Evolutionary conservation across 2,113 vertebrate species (phyloP).

Genomic region (Bubo bubo): DNA sequence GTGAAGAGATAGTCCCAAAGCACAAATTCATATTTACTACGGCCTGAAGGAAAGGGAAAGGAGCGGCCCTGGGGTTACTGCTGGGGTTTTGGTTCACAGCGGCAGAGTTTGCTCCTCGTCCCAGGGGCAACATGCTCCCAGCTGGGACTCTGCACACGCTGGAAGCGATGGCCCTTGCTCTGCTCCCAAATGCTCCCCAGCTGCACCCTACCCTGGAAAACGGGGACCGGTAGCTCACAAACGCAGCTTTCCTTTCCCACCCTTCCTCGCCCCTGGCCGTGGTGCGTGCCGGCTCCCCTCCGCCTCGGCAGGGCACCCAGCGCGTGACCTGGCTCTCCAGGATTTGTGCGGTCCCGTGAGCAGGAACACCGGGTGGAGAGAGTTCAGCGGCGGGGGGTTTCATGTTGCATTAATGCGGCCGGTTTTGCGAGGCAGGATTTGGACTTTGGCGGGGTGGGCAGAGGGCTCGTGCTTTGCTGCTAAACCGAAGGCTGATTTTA

Average conservation of each 20-base stretch:
- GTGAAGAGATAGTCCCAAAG: neutral
- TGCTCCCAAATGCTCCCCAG: neutral
- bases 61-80: neutral
- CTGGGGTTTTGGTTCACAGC: neutral
- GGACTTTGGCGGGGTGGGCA: neutral
- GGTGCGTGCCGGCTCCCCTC: neutral
- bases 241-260: neutral
- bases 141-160: neutral
- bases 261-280: fast-evolving
- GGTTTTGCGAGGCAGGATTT: neutral
- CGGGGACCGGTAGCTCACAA: neutral
- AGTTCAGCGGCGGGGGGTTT: neutral
- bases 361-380: neutral
- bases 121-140: neutral
- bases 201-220: neutral
- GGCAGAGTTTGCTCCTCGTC: neutral
- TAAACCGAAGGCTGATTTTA: neutral
- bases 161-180: neutral
- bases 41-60: neutral
- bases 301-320: neutral
- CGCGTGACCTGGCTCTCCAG: neutral
- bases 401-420: neutral
- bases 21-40: neutral
- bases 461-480: neutral
- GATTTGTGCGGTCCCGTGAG: neutral